Conservation (phyloP, 2,113 vertebrate genomes). For the Plecotus auritus region DNA sequence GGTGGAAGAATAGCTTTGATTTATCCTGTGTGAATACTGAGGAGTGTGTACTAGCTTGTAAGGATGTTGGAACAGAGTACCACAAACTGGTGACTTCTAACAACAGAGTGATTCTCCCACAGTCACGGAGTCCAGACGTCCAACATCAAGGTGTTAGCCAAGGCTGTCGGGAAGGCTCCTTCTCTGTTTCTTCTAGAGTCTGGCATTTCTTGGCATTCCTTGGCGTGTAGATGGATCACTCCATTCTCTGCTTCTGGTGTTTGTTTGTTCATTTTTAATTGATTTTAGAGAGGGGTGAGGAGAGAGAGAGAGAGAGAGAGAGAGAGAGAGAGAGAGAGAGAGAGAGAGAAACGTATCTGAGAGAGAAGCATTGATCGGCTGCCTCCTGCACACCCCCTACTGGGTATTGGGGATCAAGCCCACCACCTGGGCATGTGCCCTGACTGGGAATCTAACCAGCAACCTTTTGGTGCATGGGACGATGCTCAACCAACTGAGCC, state of each 20-base stretch:
- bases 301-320: too few relatives aligned
- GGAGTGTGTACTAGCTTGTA: neutral
- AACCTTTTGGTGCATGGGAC: too few relatives aligned
- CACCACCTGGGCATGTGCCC: too few relatives aligned
- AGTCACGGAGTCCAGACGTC: neutral
- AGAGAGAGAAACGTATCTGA: too few relatives aligned
- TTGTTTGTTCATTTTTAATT: too few relatives aligned
- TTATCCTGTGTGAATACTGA: neutral
- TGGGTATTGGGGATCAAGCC: too few relatives aligned
- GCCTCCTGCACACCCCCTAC: too few relatives aligned
- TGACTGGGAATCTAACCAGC: too few relatives aligned
- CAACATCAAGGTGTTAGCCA: neutral
- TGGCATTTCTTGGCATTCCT: neutral
- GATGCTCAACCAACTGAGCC: too few relatives aligned
- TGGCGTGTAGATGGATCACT: neutral
- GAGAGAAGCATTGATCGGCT: too few relatives aligned
- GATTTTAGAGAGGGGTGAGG: too few relatives aligned
- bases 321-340: too few relatives aligned
- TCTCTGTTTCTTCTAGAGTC: neutral
- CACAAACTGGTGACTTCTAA: neutral
- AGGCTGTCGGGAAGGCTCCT: neutral
- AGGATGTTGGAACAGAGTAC: neutral
- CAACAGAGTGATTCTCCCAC: neutral
- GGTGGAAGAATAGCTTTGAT: neutral
- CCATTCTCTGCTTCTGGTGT: neutral